Evolutionary conservation across 2,113 vertebrate genomes (phyloP), one percentile per base, ranked within the genome.

Genomic region (Phasianus colchicus): DNA sequence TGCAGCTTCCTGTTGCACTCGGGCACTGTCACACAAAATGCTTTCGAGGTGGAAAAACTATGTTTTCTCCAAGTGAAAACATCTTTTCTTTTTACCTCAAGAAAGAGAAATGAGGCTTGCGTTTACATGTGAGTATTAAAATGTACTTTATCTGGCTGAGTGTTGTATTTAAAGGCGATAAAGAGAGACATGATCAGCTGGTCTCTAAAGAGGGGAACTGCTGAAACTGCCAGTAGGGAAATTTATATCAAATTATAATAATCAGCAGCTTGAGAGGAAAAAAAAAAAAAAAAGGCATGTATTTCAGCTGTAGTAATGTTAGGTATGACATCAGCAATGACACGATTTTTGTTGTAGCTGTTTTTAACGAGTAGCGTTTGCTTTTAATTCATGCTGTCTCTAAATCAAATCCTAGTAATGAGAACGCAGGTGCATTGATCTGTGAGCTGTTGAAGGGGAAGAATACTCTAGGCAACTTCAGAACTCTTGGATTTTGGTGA

Each of bases 1-100:
- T 3, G 5, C 0, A 1, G 5, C 0, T 0, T 74, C 5, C 9
- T 5, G 0, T 64, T 45, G 67, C 11, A 3, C 61, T 88, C 0
- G 1, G 54, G 21, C 27, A 4, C 17, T 24, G 6, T 54, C 21
- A 45, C 1, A 21, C 1, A 1, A 47, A 21, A 3, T n/a, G 18
- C 36, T 12, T 65, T 65, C 36, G 18, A 11, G 45, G 34, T 32
- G 36, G 45, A 42, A 58, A 38, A 17, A 48, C 3, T 57, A 34
- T 27, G 6, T 42, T 80, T 85, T 66, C 8, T 34, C n/a, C 6
- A 22, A 34, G 27, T 11, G 5, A 47, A 86, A 91, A 43, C 10
- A 9, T 63, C 29, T 92, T 11, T 65, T 67, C 2, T 83, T 73
- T 61, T 29, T 54, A 30, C 27, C 22, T 76, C 50, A 47, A 9